Percentiles rank a stretch among this genome's conserved stretches.
Conservation (phyloP, 2,888 invertebrate genomes). For the Nebria salina region DNA sequence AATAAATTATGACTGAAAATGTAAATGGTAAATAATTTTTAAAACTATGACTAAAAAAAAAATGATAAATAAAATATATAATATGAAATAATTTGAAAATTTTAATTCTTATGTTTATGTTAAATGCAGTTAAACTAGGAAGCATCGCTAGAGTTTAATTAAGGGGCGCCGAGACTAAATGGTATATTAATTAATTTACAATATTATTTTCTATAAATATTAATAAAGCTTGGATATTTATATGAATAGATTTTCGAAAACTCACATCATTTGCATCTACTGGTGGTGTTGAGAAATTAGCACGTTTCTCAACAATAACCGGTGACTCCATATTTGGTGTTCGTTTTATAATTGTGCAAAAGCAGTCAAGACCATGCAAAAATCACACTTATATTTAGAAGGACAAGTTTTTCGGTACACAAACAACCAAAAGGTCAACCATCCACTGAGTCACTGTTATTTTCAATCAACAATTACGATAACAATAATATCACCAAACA, state of each 20-base stretch:
- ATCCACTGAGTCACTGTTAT: conserved; percentile 31
- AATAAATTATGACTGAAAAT: too few relatives aligned
- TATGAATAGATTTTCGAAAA: background rate
- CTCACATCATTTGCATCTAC: conserved; percentile 41
- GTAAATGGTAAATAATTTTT: too few relatives aligned
- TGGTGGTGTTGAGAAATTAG: conserved; percentile 41
- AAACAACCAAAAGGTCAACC: conserved; percentile 21
- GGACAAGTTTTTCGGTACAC: conserved; percentile 18
- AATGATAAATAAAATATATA: too few relatives aligned
- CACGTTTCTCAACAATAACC: conserved; percentile 48
- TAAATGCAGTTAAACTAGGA: too few relatives aligned
- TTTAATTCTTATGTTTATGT: too few relatives aligned
- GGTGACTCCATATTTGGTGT: conserved; percentile 46
- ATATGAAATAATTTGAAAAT: too few relatives aligned
- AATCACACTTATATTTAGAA: conserved; percentile 42
- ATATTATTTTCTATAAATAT: background rate
- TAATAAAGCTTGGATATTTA: background rate
- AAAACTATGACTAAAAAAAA: too few relatives aligned
- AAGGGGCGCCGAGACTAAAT: too few relatives aligned
- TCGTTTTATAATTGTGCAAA: conserved; percentile 16
- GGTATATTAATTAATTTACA: too few relatives aligned
- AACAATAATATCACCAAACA: too few relatives aligned
- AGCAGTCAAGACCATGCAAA: conserved; percentile 18
- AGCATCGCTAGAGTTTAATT: too few relatives aligned
- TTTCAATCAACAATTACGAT: conserved; percentile 1